Evolutionary conservation across 2,797 vertebrate species (phyloP).

Genomic region (Eptatretus atami): DNA sequence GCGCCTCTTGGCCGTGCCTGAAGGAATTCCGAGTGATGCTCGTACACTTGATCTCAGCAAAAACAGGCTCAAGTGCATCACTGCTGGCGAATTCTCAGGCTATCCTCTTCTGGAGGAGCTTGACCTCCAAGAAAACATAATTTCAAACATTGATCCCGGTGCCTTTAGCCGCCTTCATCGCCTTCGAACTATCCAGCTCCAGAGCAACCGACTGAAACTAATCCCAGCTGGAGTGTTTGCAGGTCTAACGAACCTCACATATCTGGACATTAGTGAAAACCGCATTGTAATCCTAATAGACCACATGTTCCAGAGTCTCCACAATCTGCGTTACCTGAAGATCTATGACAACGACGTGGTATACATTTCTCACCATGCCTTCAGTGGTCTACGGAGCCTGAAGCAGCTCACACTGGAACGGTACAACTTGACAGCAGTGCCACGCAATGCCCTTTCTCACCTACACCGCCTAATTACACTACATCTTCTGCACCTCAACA

Average conservation of each 20-base stretch:
- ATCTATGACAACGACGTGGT: conserved; percentile 2
- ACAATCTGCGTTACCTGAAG: conserved; percentile 4
- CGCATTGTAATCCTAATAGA: conserved; percentile 1
- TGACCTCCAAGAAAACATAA: conserved; percentile 2
- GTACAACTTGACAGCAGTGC: background rate
- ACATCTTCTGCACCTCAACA: background rate
- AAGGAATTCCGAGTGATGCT: conserved; percentile 4
- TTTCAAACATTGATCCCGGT: conserved; percentile 3
- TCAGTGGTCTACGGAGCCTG: conserved; percentile 1
- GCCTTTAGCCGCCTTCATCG: background rate
- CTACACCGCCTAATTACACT: background rate
- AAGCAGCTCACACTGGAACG: background rate
- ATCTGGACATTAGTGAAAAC: conserved; percentile 5
- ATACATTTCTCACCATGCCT: conserved; percentile 3
- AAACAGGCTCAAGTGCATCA: conserved; percentile 3
- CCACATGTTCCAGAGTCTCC: conserved; percentile 2
- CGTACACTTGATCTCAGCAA: background rate
- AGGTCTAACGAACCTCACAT: background rate
- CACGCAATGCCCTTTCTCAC: background rate
- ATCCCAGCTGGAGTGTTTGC: background rate
- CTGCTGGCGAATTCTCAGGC: background rate
- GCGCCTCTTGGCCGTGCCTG: conserved; percentile 1
- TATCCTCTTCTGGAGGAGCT: conserved; percentile 3
- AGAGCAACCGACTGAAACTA: conserved; percentile 5
- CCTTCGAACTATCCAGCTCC: conserved; percentile 2